Percentiles rank a stretch among this genome's conserved stretches.
Conservation (phyloP, 2,888 invertebrate species). For the Augochlorella aurata region DNA sequence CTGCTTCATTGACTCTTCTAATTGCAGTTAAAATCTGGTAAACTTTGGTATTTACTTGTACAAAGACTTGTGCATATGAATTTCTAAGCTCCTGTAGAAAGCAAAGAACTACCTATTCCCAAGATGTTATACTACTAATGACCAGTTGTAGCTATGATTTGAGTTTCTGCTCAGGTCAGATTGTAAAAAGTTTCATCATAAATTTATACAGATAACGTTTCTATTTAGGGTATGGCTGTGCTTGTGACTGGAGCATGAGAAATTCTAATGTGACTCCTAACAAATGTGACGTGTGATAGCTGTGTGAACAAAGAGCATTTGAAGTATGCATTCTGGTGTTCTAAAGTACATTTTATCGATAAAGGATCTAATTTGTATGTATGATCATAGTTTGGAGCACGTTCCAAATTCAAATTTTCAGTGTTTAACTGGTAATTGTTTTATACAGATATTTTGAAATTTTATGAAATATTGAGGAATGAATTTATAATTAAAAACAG, state of each 20-base stretch:
- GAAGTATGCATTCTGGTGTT: conserved; percentile 21
- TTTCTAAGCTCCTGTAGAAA: conserved; percentile 60
- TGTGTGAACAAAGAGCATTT: conserved; percentile 33
- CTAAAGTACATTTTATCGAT: conserved; percentile 32
- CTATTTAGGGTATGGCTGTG: conserved; percentile 48
- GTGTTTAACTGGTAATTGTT: conserved; percentile 5
- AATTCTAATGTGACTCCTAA: conserved; percentile 45
- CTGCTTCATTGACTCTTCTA: conserved; percentile 43
- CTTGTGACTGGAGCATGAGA: conserved; percentile 33
- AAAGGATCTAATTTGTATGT: neutral
- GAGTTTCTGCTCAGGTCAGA: conserved; percentile 27
- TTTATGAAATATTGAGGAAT: conserved; percentile 15
- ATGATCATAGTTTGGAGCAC: conserved; percentile 1
- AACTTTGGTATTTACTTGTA: conserved; percentile 55
- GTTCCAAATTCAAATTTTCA: conserved; percentile 6
- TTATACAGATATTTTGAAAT: conserved; percentile 12
- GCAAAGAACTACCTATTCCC: conserved; percentile 64
- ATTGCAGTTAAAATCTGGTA: conserved; percentile 41
- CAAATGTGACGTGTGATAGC: conserved; percentile 42
- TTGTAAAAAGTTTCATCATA: conserved; percentile 46
- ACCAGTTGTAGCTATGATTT: conserved; percentile 52
- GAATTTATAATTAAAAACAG: neutral
- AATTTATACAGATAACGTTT: conserved; percentile 44
- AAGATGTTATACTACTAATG: conserved; percentile 54
- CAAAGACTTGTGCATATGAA: conserved; percentile 55